A percentile compares a stretch with the other conserved stretches of the same genome.
Conservation (phyloP, 2,888 invertebrate species). For the Agrotis clavis region DNA sequence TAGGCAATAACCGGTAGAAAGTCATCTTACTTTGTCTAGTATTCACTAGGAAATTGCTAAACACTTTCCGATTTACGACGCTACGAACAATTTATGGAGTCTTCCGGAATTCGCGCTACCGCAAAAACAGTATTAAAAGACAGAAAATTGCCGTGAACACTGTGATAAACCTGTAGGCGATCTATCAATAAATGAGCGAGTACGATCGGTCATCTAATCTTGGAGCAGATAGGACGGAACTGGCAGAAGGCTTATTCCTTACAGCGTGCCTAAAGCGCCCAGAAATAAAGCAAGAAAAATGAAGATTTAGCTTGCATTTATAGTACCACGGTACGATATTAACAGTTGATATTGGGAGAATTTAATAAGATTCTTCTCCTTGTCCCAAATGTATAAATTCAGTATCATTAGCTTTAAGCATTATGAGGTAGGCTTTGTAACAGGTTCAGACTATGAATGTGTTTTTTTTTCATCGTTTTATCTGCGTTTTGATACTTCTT, state of each 20-base stretch:
- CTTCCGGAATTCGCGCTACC: slow-evolving; percentile 52
- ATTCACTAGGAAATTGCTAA: slow-evolving; percentile 52
- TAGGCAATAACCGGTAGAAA: slow-evolving; percentile 45
- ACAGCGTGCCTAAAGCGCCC: neutral
- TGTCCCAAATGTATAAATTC: too few species aligned
- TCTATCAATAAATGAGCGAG: slow-evolving; percentile 61
- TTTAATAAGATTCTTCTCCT: too few species aligned
- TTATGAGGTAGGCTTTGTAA: too few species aligned
- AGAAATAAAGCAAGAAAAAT: neutral
- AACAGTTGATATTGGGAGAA: too few species aligned
- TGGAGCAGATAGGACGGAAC: neutral
- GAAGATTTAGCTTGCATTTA: too few species aligned
- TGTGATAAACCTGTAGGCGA: slow-evolving; percentile 60
- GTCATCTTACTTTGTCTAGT: slow-evolving; percentile 49
- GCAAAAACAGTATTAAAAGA: slow-evolving; percentile 62
- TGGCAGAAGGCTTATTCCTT: slow-evolving; percentile 12
- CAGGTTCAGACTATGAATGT: too few species aligned
- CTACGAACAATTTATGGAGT: slow-evolving; percentile 48
- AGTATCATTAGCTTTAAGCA: too few species aligned
- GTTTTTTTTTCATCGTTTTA: too few species aligned
- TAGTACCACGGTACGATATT: too few species aligned
- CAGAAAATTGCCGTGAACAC: slow-evolving; percentile 57
- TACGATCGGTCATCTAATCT: slow-evolving; percentile 49
- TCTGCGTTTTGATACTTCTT: too few species aligned
- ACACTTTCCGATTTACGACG: slow-evolving; percentile 60